phyloP scores from a whole-genome alignment of 2,797 vertebrate species.

The Sebastes kiyomatsui region DNA sequence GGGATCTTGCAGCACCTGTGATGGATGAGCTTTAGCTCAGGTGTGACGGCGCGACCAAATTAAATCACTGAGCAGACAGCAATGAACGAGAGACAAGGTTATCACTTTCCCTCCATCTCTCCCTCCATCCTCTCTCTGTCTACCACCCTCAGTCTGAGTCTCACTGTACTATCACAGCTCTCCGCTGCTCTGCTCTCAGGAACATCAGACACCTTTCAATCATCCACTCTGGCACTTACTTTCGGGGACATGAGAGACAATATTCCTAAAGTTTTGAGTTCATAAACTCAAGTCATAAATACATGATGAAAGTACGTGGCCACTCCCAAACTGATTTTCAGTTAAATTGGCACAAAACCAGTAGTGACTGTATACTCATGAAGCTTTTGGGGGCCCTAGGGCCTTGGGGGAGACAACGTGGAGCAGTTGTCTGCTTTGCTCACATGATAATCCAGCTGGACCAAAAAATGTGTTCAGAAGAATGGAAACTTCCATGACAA shows the following conservation, averaged over 20 bases:
- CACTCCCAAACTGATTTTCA: neutral
- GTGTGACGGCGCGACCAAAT: conserved; percentile 77
- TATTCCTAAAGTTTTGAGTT: neutral
- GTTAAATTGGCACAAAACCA: neutral
- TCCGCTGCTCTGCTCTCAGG: neutral
- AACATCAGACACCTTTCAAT: conserved; percentile 55
- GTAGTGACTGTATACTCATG: neutral
- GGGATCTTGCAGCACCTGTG: conserved; percentile 64
- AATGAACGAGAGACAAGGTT: conserved; percentile 80
- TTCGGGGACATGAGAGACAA: conserved; percentile 11
- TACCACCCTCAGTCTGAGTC: conserved; percentile 45
- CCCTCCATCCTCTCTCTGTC: conserved; percentile 18
- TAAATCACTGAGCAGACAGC: conserved; percentile 79
- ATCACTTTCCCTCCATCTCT: conserved; percentile 59
- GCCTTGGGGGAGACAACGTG: neutral
- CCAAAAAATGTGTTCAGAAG: neutral
- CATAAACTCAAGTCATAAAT: neutral
- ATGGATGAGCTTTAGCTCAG: conserved; percentile 78
- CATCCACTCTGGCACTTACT: conserved; percentile 17
- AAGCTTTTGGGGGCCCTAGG: neutral
- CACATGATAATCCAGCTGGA: neutral
- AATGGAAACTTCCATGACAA: neutral
- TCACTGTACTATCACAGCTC: neutral
- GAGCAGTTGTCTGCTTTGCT: neutral
- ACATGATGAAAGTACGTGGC: neutral